phyloP scores from a whole-genome alignment of 2,797 vertebrate genomes.

The Scleropages formosus region DNA sequence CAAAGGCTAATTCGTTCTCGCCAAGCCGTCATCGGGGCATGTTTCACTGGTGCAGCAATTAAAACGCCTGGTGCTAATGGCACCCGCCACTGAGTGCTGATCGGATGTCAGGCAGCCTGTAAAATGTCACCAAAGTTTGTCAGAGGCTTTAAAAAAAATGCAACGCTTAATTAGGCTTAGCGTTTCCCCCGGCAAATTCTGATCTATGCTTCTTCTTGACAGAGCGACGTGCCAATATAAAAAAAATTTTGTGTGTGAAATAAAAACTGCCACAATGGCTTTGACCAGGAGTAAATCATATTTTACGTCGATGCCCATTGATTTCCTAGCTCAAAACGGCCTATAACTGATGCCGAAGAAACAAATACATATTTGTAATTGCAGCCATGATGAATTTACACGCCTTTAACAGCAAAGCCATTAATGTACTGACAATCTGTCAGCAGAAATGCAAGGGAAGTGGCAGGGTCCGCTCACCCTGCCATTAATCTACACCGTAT shows the following conservation, averaged over 20 bases:
- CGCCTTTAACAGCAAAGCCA: constrained; percentile 52
- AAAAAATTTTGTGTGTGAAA: constrained; percentile 39
- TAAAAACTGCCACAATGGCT: constrained; percentile 43
- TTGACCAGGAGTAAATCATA: constrained; percentile 45
- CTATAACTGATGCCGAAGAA: constrained; percentile 54
- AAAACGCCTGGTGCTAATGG: neutral
- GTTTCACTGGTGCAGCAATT: neutral
- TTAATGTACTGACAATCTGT: constrained; percentile 68
- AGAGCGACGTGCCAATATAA: constrained; percentile 40
- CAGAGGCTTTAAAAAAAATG: constrained; percentile 24
- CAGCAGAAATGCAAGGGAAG: constrained; percentile 54
- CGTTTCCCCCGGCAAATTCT: constrained; percentile 40
- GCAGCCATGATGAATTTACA: constrained; percentile 60
- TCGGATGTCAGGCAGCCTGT: constrained; percentile 5
- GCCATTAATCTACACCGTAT: constrained; percentile 63
- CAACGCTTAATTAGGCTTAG: constrained; percentile 40
- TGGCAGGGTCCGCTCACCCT: constrained; percentile 54
- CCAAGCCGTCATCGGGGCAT: neutral
- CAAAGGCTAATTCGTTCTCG: neutral
- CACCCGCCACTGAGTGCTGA: constrained; percentile 2
- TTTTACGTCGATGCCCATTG: constrained; percentile 49
- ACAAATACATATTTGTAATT: constrained; percentile 62
- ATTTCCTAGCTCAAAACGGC: constrained; percentile 50
- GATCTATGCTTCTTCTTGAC: constrained; percentile 38
- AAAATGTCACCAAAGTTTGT: constrained; percentile 2